Conservation (phyloP, 1,140 invertebrate species). For the Lepidurus packardi region DNA sequence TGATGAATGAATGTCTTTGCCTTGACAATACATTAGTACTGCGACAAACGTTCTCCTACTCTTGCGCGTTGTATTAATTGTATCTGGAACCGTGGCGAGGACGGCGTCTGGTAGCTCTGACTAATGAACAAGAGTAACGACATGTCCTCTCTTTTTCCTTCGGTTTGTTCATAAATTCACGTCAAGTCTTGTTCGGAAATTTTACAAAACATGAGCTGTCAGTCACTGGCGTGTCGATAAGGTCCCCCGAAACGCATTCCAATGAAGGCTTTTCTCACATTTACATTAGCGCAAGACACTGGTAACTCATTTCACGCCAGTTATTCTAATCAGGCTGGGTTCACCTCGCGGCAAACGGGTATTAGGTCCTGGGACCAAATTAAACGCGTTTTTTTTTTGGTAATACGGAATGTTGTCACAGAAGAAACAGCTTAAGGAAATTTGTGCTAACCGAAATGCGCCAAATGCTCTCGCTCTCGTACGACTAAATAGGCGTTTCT, state of each 20-base stretch:
- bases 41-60: neutral
- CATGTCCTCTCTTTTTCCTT: neutral
- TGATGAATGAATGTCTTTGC: neutral
- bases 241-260: neutral
- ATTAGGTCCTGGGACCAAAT: neutral
- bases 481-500: neutral
- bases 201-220: neutral
- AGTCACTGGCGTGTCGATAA: neutral
- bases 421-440: no score
- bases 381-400: neutral
- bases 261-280: neutral
- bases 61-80: neutral
- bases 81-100: neutral
- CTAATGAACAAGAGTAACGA: constrained; percentile 1
- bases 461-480: neutral
- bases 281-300: neutral
- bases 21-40: constrained; percentile 19
- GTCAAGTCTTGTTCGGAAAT: neutral
- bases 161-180: neutral
- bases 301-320: neutral
- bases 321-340: neutral
- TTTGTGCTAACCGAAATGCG: no score
- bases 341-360: neutral
- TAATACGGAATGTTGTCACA: no score
- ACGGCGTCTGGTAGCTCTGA: neutral